phyloP scores from a whole-genome alignment of 2,797 vertebrate genomes.

The Kryptopterus vitreolus region DNA sequence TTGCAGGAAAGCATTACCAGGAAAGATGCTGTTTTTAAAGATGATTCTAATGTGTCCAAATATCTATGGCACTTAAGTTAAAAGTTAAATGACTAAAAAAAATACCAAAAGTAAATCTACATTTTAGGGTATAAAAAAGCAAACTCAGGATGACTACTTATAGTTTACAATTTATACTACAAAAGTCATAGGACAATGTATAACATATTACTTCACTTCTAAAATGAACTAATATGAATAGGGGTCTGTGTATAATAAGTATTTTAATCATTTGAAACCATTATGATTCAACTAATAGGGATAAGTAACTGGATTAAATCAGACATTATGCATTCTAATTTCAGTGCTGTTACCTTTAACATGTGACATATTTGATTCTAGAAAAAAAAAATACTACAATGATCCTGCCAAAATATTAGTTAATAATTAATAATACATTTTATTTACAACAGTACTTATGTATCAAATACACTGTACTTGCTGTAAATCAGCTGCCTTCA shows the following conservation, averaged over 20 bases:
- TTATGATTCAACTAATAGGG: not conserved
- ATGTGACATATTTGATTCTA: not conserved
- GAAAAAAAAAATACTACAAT: not conserved
- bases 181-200: not conserved
- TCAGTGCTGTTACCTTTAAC: not conserved
- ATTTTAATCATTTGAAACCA: not conserved
- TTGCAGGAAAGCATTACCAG: not conserved
- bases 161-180: no score
- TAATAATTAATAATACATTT: no score
- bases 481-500: not conserved
- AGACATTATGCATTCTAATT: not conserved
- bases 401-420: not conserved
- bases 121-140: no score
- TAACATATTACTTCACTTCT: not conserved
- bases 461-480: not conserved
- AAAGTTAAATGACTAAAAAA: not conserved
- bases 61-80: constrained; percentile 10
- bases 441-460: no score
- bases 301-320: not conserved
- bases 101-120: no score
- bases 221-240: not conserved
- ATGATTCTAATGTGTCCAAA: not conserved
- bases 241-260: not conserved
- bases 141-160: not conserved
- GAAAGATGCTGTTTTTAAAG: constrained; percentile 14